These are phyloP conservation scores for Terebella lapidaria DNA, from an alignment of 2,888 invertebrate species.

Conservation along the genomic window DNA sequence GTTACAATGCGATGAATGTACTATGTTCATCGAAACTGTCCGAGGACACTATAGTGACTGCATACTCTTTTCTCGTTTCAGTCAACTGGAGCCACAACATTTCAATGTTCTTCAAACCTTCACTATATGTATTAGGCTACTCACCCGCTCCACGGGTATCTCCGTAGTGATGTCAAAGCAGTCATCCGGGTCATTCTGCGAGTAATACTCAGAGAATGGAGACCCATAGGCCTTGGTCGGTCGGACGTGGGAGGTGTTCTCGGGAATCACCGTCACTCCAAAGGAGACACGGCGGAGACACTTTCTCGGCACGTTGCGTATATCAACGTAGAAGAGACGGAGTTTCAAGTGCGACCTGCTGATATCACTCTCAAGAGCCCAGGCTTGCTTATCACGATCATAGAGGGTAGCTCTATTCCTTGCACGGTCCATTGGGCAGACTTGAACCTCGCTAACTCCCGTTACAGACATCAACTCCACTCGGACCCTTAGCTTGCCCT, in stretches of 20 bases:
- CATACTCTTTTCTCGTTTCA: too few species aligned
- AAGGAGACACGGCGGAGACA: slow-evolving; percentile 60
- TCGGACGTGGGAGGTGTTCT: slow-evolving; percentile 3
- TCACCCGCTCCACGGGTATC: slow-evolving; percentile 68
- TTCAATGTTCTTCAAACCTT: too few species aligned
- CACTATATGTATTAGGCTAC: slow-evolving; percentile 21
- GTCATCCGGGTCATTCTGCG: slow-evolving; percentile 71
- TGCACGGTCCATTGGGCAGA: slow-evolving; percentile 35
- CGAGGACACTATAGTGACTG: too few species aligned
- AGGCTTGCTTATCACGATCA: slow-evolving; percentile 75
- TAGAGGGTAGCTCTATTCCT: slow-evolving; percentile 60
- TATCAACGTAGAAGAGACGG: slow-evolving; percentile 60
- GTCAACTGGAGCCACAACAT: too few species aligned
- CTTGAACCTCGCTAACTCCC: slow-evolving; percentile 62
- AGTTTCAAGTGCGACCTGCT: slow-evolving; percentile 72
- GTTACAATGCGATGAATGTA: too few species aligned
- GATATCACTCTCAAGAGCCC: slow-evolving; percentile 72
- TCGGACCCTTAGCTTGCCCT: slow-evolving; percentile 60
- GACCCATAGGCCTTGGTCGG: slow-evolving; percentile 32
- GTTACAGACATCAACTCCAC: slow-evolving; percentile 72
- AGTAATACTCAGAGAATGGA: slow-evolving; percentile 74
- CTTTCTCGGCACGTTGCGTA: slow-evolving; percentile 68
- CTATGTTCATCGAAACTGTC: too few species aligned
- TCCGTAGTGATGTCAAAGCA: slow-evolving; percentile 78
- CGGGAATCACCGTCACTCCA: slow-evolving; percentile 23